phyloP scores from a whole-genome alignment of 2,888 invertebrate genomes.

The Polydesmus complanatus region DNA sequence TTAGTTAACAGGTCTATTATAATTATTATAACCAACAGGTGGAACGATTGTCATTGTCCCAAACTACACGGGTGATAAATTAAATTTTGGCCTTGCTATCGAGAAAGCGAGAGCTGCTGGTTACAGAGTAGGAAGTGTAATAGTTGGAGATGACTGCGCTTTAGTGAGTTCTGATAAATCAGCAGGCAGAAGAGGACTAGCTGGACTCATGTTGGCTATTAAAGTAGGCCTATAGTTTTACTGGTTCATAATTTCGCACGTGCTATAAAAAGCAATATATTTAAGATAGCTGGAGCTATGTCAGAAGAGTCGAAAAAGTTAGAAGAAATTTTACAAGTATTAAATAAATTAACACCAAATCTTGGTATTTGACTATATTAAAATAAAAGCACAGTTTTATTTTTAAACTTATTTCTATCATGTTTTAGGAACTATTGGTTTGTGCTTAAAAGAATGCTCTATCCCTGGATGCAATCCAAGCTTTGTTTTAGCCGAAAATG shows the following conservation, averaged over 20 bases:
- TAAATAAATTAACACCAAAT: conserved; percentile 29
- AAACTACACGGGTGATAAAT: conserved; percentile 61
- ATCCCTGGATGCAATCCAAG: conserved; percentile 49
- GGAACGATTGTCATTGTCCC: conserved; percentile 59
- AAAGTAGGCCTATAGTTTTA: conserved; percentile 26
- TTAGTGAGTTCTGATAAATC: conserved; percentile 33
- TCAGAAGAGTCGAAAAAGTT: conserved; percentile 46
- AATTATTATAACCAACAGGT: conserved; percentile 19
- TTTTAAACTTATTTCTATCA: neutral
- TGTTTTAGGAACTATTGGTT: conserved; percentile 50
- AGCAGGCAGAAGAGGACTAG: conserved; percentile 48
- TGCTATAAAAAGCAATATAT: too few species aligned
- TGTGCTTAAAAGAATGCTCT: conserved; percentile 51
- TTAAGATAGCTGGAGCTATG: conserved; percentile 65
- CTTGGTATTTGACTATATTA: conserved; percentile 1
- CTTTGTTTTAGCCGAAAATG: conserved; percentile 46
- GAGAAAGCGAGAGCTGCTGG: conserved; percentile 53
- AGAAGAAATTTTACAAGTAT: conserved; percentile 38
- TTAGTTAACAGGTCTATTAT: neutral
- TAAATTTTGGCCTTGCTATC: conserved; percentile 68
- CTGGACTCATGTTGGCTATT: conserved; percentile 41
- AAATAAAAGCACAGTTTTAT: neutral
- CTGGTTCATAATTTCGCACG: too few species aligned
- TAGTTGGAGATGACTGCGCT: conserved; percentile 57
- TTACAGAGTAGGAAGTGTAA: conserved; percentile 42